Evolutionary conservation across 2,888 invertebrate species (phyloP), one percentile per base, ranked within the genome.

Genomic region (Polietes domitor): DNA sequence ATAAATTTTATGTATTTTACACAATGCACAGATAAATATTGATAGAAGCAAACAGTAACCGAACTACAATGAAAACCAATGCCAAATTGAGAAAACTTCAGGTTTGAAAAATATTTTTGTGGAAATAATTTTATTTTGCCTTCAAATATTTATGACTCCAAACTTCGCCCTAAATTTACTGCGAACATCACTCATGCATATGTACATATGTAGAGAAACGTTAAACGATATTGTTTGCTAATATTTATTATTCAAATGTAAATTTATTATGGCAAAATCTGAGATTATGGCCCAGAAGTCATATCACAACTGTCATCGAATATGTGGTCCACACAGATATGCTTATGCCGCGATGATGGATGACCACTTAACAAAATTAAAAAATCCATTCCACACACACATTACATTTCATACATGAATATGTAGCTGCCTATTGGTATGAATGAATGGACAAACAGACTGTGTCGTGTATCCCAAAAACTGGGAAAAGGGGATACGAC

Each of bases 301-400:
- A 72, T 71, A 58, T 75, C 58, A 50, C 63, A 75, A 73, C 65
- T 74, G 85, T 83, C 80, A 85, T 74, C 81, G 21, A 68, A 79
- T 87, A 88, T 88, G 89, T 90, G 89, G 89, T 89, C n/a, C n/a
- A n/a, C n/a, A n/a, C n/a, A n/a, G n/a, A 89, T 89, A 88, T 88
- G 89, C 89, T 26, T 63, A 89, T 89, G 91, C 91, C 91, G 89
- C 89, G 90, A 92, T 92, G 92, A 92, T 88, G 90, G 88, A 92
- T 91, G 92, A 90, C 92, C 92, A 92, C 92, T 92, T 92, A 92
- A 90, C 91, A 88, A 92, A 92, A 92, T 92, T 92, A 91, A 90
- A 91, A 91, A 83, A 21, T 68, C 68, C 12, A 65, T 61, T 10
- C 7, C 55, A 9, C 37, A 37, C 37, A 7, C 37, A 37, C 37